Evolutionary conservation across 1,140 invertebrate species (phyloP).

Genomic region (Micrasema longulum): DNA sequence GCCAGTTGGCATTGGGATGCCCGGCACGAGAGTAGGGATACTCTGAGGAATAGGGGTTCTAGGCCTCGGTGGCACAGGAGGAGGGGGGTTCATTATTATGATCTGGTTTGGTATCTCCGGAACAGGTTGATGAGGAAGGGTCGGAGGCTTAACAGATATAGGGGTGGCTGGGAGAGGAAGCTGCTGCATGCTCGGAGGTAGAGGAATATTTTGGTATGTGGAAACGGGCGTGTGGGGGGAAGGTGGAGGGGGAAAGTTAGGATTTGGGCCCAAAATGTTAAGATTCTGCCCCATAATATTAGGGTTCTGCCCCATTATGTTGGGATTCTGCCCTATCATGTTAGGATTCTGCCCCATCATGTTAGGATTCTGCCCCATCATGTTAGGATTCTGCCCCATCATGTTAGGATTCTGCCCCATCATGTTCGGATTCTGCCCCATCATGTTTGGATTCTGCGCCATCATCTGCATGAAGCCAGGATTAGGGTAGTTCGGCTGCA

Average conservation of each 20-base stretch:
- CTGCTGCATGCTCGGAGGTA: constrained; percentile 10
- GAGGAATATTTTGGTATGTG: constrained; percentile 31
- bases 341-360: no score
- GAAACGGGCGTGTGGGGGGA: constrained; percentile 18
- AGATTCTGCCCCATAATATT: no score
- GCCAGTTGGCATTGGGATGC: not conserved
- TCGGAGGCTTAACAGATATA: not conserved
- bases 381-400: constrained; percentile 38
- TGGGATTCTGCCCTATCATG: no score
- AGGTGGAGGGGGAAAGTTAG: not conserved
- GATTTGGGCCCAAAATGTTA: no score
- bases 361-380: not conserved
- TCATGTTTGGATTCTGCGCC: constrained; percentile 37
- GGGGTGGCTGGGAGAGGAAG: not conserved
- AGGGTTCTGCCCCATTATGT: no score
- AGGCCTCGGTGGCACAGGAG: not conserved
- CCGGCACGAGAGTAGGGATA: constrained; percentile 17
- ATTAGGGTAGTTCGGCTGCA: constrained; percentile 31
- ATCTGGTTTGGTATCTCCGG: constrained; percentile 1
- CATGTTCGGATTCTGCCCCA: constrained; percentile 38
- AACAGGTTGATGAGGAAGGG: not conserved
- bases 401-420: constrained; percentile 39
- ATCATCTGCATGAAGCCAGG: constrained; percentile 34
- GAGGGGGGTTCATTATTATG: constrained; percentile 17
- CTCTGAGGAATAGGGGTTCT: constrained; percentile 30